phyloP scores from a whole-genome alignment of 2,888 invertebrate genomes.

The Blera fallax region DNA sequence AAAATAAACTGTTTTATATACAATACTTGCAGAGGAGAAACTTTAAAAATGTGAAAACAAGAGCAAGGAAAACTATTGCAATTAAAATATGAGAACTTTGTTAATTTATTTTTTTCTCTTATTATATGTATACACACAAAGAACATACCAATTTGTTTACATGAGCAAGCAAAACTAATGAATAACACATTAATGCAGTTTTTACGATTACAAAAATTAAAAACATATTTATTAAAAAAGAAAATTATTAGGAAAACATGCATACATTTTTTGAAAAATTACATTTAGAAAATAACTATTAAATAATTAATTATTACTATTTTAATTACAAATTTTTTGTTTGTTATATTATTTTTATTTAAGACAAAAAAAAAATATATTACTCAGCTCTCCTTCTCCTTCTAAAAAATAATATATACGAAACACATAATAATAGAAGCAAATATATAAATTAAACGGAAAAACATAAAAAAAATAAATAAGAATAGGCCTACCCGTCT shows the following conservation, averaged over 20 bases:
- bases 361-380: slow-evolving; percentile 40
- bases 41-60: slow-evolving; percentile 64
- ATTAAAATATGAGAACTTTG: slow-evolving; percentile 11
- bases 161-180: slow-evolving; percentile 29
- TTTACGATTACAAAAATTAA: slow-evolving; percentile 23
- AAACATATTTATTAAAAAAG: slow-evolving; percentile 37
- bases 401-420: slow-evolving; percentile 48
- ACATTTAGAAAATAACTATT: slow-evolving; percentile 59
- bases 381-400: slow-evolving; percentile 56
- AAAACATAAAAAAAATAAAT: slow-evolving; percentile 13
- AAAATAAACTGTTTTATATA: slow-evolving; percentile 52
- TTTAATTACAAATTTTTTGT: slow-evolving; percentile 67
- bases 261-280: slow-evolving; percentile 44
- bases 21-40: slow-evolving; percentile 38
- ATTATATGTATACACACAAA: slow-evolving; percentile 15
- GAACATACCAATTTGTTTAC: slow-evolving; percentile 34
- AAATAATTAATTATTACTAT: slow-evolving; percentile 58
- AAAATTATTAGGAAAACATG: slow-evolving; percentile 29
- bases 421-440: slow-evolving; percentile 52
- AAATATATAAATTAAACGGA: slow-evolving; percentile 47
- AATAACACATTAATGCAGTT: slow-evolving; percentile 37
- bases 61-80: slow-evolving; percentile 54
- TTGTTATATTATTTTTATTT: slow-evolving; percentile 49
- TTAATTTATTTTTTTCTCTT: slow-evolving; percentile 21
- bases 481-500: slow-evolving; percentile 49